Percentiles rank a stretch among this genome's conserved stretches.
These are phyloP conservation scores for Melieria crassipennis DNA, from an alignment of 2,888 invertebrate species.

Conservation along the genomic window DNA sequence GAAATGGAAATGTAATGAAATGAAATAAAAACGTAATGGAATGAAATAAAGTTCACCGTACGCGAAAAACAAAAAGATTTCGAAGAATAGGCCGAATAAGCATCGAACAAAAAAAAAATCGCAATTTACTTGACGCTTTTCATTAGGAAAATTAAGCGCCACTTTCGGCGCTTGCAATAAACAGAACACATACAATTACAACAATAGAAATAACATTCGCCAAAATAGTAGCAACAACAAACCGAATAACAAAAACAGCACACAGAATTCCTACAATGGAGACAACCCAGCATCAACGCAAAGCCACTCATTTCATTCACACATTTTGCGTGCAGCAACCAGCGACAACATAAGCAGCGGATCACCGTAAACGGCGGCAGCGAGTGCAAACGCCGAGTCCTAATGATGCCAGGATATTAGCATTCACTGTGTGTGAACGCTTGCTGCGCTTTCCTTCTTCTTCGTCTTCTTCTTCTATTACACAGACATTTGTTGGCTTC, in stretches of 20 bases:
- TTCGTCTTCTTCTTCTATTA: constrained; percentile 26
- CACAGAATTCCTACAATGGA: not conserved
- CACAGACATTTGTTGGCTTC: constrained; percentile 14
- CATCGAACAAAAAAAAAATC: not conserved
- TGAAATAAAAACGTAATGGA: constrained; percentile 9
- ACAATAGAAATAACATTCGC: no score
- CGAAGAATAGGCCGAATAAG: not conserved
- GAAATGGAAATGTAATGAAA: constrained; percentile 12
- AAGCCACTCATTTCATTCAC: constrained; percentile 6
- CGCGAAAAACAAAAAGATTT: not conserved
- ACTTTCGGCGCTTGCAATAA: no score
- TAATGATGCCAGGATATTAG: constrained; percentile 21
- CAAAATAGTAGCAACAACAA: no score
- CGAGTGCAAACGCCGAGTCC: not conserved
- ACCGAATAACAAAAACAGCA: no score
- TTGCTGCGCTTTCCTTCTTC: constrained; percentile 12
- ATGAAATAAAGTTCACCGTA: not conserved
- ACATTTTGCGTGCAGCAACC: constrained; percentile 7
- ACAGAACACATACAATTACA: no score
- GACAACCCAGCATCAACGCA: not conserved
- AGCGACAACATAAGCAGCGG: not conserved
- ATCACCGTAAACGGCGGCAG: constrained; percentile 12
- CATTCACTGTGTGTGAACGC: constrained; percentile 4
- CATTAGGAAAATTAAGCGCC: constrained; percentile 22
- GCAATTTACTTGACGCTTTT: constrained; percentile 7